Base-by-base conservation (phyloP, 2,797 vertebrate species). In the Nyctibius grandis region DNA sequence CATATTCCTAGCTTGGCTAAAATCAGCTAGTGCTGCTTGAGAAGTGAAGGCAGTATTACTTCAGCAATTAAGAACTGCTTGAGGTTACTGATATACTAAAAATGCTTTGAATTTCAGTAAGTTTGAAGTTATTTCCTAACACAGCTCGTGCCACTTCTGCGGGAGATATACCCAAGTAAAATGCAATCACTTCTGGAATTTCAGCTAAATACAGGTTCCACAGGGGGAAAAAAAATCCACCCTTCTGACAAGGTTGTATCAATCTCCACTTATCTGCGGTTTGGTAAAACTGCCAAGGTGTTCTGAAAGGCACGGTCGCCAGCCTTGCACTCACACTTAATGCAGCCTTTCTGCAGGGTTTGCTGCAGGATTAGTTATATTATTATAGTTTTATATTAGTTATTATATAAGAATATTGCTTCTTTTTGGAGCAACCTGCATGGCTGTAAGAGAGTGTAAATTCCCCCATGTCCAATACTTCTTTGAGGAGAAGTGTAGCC, bases 181-280 rank as follows among this genome's bases (percentile, higher is more conserved):
- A 88, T 21, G 44, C 18, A 93, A 80, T 72, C 67, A 14, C 1
- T 26, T 61, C 44, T 67, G 93, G 83, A 83, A 92, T 94, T 91
- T 75, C 80, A 80, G 45, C 47, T 48, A 59, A 91, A 72, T 51
- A 47, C 7, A 29, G 54, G 59, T 59, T 63, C 36, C 60, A 44
- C 31, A 51, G 17, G 20, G 26, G 21, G 8, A 6, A 1, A 0
- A 0, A 42, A 34, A 29, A 59, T 8, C 34, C 80, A 40, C 63
- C 18, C 29, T 61, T 95, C 56, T 82, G 59, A 90, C 81, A 47
- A 88, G 56, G 45, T 53, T 75, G n/a, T 70, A 40, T 74, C 89
- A 76, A 26, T 83, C 74, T 76, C 42, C 63, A 44, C 26, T 75
- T 93, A 67, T 65, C 85, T 76, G 48, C 38, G 60, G 33, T 31